Evolutionary conservation across 2,113 vertebrate genomes (phyloP).

Genomic region (Cyrtonyx montezumae): DNA sequence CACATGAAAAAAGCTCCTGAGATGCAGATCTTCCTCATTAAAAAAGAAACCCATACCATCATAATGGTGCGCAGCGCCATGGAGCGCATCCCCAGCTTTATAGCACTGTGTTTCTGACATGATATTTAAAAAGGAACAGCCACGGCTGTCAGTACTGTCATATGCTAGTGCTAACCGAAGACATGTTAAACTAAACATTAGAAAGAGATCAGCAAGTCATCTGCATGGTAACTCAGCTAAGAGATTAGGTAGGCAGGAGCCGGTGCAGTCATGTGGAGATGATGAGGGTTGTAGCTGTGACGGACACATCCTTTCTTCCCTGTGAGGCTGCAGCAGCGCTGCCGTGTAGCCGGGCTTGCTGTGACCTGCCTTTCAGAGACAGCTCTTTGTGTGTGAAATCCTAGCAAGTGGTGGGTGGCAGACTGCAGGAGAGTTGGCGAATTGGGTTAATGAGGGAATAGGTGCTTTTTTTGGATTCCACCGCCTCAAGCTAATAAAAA

Average conservation of each 20-base stretch:
- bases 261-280: conserved; percentile 63
- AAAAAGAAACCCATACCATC: conserved; percentile 82
- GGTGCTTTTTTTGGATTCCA: conserved; percentile 11
- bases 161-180: conserved; percentile 78
- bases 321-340: conserved; percentile 14
- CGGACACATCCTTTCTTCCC: conserved; percentile 62
- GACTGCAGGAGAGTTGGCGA: conserved; percentile 65
- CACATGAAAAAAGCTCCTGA: conserved; percentile 84
- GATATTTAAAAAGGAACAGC: conserved; percentile 92
- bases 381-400: conserved; percentile 69
- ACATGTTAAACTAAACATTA: conserved; percentile 84
- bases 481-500: conserved; percentile 77
- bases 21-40: conserved; percentile 96
- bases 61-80: conserved; percentile 78
- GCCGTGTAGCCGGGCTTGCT: conserved; percentile 37
- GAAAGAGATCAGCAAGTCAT: conserved; percentile 78
- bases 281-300: conserved; percentile 59
- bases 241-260: conserved; percentile 67
- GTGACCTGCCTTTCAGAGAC: conserved; percentile 69
- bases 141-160: conserved; percentile 88
- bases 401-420: conserved; percentile 71
- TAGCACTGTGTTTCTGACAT: conserved; percentile 81
- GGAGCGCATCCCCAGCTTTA: conserved; percentile 80
- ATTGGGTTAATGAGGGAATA: conserved; percentile 78
- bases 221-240: conserved; percentile 65